These are phyloP conservation scores for Dyspetes luteomarginatus DNA, from an alignment of 2,888 invertebrate genomes.

Conservation along the genomic window DNA sequence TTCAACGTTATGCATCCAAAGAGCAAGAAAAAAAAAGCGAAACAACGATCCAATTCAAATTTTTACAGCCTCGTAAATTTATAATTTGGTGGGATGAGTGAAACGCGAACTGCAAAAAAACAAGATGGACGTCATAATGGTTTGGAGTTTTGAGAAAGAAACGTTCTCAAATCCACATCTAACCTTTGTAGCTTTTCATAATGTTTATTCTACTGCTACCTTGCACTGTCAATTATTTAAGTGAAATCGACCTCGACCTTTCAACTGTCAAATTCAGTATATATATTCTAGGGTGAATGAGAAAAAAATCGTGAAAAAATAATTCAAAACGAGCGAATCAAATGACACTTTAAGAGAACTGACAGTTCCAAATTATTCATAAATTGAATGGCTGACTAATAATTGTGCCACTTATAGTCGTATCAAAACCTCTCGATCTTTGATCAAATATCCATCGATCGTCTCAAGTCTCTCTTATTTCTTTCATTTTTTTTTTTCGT, in stretches of 20 bases:
- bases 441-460: not conserved
- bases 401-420: not conserved
- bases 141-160: not conserved
- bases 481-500: not conserved
- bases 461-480: not conserved
- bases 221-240: not conserved
- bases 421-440: not conserved
- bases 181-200: not conserved
- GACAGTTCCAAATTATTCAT: too few relatives aligned
- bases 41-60: not conserved
- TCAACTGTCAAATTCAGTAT: not conserved
- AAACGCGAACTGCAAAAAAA: not conserved
- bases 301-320: not conserved
- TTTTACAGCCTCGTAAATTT: constrained; percentile 16
- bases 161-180: not conserved
- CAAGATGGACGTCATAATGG: not conserved
- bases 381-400: not conserved
- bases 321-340: not conserved
- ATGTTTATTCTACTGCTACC: not conserved
- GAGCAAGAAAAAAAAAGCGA: not conserved
- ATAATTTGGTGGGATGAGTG: not conserved
- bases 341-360: too few relatives aligned
- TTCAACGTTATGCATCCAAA: not conserved
- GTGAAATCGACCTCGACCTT: not conserved
- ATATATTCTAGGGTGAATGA: not conserved